Conservation (phyloP, 2,797 vertebrate species). For the Xerus rutilus region DNA sequence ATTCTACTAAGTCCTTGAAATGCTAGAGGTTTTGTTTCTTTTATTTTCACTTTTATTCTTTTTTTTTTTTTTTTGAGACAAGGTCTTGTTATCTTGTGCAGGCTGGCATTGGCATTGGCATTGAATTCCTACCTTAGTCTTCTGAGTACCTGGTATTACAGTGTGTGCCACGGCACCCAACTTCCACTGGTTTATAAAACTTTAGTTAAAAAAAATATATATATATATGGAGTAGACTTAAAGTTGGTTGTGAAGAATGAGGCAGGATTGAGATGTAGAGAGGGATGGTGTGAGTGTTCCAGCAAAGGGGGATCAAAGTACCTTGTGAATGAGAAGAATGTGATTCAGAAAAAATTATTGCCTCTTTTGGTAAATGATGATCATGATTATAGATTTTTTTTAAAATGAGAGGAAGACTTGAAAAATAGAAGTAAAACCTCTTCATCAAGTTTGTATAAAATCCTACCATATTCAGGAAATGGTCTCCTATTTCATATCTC, state of each 20-base stretch:
- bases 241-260: background rate
- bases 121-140: no score
- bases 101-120: no score
- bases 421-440: conserved; percentile 54
- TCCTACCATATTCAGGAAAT: conserved; percentile 3
- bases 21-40: background rate
- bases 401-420: background rate
- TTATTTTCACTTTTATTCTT: no score
- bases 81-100: no score
- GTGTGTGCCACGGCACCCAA: no score
- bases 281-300: background rate
- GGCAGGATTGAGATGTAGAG: background rate
- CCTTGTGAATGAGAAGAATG: conserved; percentile 18
- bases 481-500: background rate
- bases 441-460: conserved; percentile 1
- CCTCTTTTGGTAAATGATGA: conserved; percentile 39
- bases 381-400: background rate
- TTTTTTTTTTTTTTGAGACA: no score
- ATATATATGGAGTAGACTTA: no score
- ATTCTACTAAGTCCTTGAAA: background rate
- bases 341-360: conserved; percentile 40
- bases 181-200: conserved; percentile 36
- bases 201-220: background rate
- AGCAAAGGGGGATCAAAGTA: background rate
- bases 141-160: no score